Evolutionary conservation across 2,888 invertebrate genomes (phyloP).

Genomic region (Cantharis lateralis): DNA sequence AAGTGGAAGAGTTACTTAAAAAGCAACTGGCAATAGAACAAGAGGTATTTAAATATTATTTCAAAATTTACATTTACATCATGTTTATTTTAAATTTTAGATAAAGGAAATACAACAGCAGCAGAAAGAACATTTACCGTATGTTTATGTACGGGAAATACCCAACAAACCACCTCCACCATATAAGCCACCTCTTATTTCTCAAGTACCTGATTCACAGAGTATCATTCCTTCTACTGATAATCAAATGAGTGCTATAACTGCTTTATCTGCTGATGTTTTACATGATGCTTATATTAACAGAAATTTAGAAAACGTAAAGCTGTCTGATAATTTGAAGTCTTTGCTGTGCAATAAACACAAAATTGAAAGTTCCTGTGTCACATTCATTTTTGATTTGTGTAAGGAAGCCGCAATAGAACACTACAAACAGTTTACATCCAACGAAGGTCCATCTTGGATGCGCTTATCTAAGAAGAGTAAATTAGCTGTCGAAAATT

Average conservation of each 20-base stretch:
- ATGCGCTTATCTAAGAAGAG: conserved; percentile 45
- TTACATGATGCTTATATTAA: conserved; percentile 55
- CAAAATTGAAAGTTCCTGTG: conserved; percentile 57
- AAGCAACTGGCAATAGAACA: conserved; percentile 68
- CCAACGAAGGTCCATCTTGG: conserved; percentile 53
- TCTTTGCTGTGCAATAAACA: conserved; percentile 33
- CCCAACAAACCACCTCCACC: conserved; percentile 79
- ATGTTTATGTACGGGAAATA: conserved; percentile 66
- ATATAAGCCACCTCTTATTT: conserved; percentile 65
- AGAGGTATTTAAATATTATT: conserved; percentile 56
- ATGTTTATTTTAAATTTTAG: conserved; percentile 47
- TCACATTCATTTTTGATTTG: conserved; percentile 65
- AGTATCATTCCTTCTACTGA: conserved; percentile 44
- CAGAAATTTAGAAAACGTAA: conserved; percentile 44
- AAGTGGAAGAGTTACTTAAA: conserved; percentile 65
- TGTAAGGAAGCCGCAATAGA: conserved; percentile 64
- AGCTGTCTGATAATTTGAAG: conserved; percentile 45
- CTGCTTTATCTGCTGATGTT: conserved; percentile 55
- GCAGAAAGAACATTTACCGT: conserved; percentile 60
- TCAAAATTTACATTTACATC: background rate
- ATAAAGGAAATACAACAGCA: conserved; percentile 64
- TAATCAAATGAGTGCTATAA: conserved; percentile 57
- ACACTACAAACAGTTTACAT: conserved; percentile 56
- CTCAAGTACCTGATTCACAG: conserved; percentile 44
- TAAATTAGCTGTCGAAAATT: conserved; percentile 53